Base-by-base conservation (phyloP, 2,797 vertebrate genomes). In the Bradypodion pumilum region DNA sequence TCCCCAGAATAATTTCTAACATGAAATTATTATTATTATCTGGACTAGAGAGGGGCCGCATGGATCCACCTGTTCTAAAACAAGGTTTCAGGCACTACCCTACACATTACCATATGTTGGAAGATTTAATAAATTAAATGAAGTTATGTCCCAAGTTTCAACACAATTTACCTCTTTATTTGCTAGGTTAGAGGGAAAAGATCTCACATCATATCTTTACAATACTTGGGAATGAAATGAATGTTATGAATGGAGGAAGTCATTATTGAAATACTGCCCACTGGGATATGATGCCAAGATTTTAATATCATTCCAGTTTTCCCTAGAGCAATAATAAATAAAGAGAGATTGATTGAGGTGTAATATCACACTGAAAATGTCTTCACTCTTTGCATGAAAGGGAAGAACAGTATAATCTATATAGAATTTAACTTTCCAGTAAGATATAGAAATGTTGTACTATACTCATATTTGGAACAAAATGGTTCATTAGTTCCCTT, bases 391-490 rank as follows among this genome's bases (percentile, higher is more conserved):
- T 74, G 46, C 46, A 15, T 85, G 78, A 82, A 85, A 85, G 74
- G 8, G 7, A 80, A 42, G 32, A 25, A 10, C 35, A 21, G 29
- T 19, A 5, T 74, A 52, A n/a, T 76, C 19, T 80, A 7, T 16
- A 68, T 25, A 81, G 29, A 80, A 87, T 90, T 40, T 85, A 37
- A 90, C 72, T 90, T 87, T 1, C 52, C 44, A 65, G 35, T 35
- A 85, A 86, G 85, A 92, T 62, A 59, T 91, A 86, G 84, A 93
- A 81, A 92, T 92, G 78, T 92, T 80, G 66, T 91, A 42, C 56
- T 85, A 27, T 68, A 44, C 9, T 86, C 90, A 80, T 16, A 49
- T 91, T 90, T 86, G 77, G 75, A 91, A 76, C 65, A 86, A 90
- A 88, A 90, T 59, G 32, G 42, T 86, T 49, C 90, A 83, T 88